Evolutionary conservation across 2,113 vertebrate genomes (phyloP), one percentile per base, ranked within the genome.

Genomic region (Vulpes ferrilata): DNA sequence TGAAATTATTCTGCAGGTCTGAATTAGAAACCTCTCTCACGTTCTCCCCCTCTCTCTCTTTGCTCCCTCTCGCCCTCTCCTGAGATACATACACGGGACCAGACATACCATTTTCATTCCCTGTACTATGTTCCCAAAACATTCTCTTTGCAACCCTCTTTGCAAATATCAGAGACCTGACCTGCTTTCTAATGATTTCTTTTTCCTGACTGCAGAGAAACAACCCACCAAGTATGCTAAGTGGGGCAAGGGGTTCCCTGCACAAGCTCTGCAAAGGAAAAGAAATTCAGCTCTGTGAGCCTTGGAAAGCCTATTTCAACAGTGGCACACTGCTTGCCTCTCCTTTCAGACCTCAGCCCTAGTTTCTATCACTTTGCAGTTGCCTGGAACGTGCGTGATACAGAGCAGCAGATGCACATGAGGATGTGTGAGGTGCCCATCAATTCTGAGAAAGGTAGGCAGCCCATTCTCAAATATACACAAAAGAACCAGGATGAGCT

Each of bases 21-120:
- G 62, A 96, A 82, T 95, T 93, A 90, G 88, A 80, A 96, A 81
- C 30, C 48, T 80, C 51, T 80, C n/a, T 73, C 32, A 32, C 20
- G 23, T 71, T 67, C 65, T 12, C 43, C 11, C 11, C 80, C 43
- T 43, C 17, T 55, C 25, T 10, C n/a, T 6, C 16, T 43, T 35
- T 0, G 7, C 48, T 53, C 59, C 23, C 27, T 43, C 27, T 38
- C 79, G 60, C 22, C 22, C 5, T 4, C 69, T 60, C 11, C 85
- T 43, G 43, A 89, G 71, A 82, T 60, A 53, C 35, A 71, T 71
- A 97, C 27, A 51, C 12, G 53, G 84, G 74, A 59, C 64, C 78
- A 86, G 80, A 27, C 4, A 71, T 53, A 69, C 15, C 53, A 78
- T 35, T 88, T 59, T 92, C 65, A 79, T 43, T 91, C 65, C 93